Conservation (phyloP, 2,797 vertebrate genomes). For the Morelia viridis region DNA sequence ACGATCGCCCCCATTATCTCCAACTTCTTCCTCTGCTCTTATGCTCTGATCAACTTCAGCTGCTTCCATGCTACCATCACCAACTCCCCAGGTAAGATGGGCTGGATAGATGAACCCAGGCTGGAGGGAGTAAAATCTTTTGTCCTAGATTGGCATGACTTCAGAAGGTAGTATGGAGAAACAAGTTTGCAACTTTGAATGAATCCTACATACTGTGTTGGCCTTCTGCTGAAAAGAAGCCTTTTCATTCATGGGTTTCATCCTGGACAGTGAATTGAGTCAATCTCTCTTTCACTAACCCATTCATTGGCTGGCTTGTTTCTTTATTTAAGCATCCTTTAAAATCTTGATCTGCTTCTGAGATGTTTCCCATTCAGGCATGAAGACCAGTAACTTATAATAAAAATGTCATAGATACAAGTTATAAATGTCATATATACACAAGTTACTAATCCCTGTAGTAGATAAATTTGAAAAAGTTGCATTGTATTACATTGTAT, state of each 20-base stretch:
- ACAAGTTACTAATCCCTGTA: not conserved
- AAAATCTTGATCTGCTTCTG: too few relatives aligned
- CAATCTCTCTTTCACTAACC: not conserved
- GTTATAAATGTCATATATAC: not conserved
- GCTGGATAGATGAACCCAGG: too few relatives aligned
- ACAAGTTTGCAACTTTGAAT: too few relatives aligned
- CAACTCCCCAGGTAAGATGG: conserved; percentile 75
- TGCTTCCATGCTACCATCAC: conserved; percentile 81
- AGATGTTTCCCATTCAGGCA: not conserved
- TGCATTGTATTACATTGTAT: not conserved
- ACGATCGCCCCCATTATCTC: conserved; percentile 75
- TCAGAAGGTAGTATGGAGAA: too few relatives aligned
- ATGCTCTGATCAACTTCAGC: conserved; percentile 80
- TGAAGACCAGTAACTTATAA: not conserved
- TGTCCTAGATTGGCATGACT: too few relatives aligned
- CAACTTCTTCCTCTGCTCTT: conserved; percentile 82
- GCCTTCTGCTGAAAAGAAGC: too few relatives aligned
- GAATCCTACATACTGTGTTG: too few relatives aligned
- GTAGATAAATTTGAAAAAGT: not conserved
- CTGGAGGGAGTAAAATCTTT: too few relatives aligned
- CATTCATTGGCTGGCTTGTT: not conserved
- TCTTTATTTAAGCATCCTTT: not conserved
- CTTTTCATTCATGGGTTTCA: too few relatives aligned
- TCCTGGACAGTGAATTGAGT: not conserved
- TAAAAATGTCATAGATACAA: too few relatives aligned